These are phyloP conservation scores for Bubo scandiacus DNA, from an alignment of 2,113 vertebrate genomes.

Conservation along the genomic window DNA sequence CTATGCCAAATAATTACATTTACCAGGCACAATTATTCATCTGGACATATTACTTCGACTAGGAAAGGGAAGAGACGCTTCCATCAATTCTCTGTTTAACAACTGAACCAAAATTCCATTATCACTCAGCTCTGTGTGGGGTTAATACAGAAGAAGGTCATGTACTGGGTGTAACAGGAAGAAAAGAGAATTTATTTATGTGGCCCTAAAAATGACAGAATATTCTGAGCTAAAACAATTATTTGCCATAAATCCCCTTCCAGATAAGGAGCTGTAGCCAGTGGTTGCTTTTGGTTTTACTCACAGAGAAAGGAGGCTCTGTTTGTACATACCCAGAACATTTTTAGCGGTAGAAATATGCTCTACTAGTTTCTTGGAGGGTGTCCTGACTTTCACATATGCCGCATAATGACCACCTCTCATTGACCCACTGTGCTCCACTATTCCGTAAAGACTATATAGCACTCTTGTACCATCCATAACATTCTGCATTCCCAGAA, in stretches of 20 bases:
- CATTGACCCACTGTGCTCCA: constrained; percentile 96
- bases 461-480: constrained; percentile 82
- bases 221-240: neutral
- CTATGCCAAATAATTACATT: neutral
- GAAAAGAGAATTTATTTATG: neutral
- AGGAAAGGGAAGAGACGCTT: neutral
- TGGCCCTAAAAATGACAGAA: neutral
- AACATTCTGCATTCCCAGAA: constrained; percentile 78
- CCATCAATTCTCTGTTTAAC: neutral
- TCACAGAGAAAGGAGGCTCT: neutral
- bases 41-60: neutral
- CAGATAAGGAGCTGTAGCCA: neutral
- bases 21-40: neutral
- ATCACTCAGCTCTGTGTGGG: neutral
- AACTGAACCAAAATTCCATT: neutral
- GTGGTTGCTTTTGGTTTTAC: neutral
- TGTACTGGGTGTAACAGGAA: neutral
- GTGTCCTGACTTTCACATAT: constrained; percentile 90
- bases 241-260: neutral
- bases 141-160: neutral
- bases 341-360: constrained; percentile 75
- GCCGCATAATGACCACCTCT: constrained; percentile 92
- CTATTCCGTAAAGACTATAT: constrained; percentile 94
- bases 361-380: constrained; percentile 80
- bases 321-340: constrained; percentile 78